A percentile compares a stretch with the other conserved stretches of the same genome.
These are phyloP conservation scores for Scomber colias DNA, from an alignment of 2,113 vertebrate genomes.

Conservation along the genomic window DNA sequence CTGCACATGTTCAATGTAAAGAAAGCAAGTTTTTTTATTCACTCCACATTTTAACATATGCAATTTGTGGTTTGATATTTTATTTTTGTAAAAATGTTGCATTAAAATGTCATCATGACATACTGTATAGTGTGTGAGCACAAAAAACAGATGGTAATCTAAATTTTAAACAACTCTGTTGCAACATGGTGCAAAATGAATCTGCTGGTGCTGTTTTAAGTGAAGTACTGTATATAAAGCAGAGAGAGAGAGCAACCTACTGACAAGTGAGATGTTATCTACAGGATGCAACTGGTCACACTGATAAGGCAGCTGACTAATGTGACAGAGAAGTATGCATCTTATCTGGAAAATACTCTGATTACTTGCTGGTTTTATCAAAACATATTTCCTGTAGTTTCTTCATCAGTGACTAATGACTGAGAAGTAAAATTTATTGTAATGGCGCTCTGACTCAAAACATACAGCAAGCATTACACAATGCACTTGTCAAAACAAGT, in stretches of 20 bases:
- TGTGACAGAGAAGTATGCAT: background rate
- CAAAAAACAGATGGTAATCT: background rate
- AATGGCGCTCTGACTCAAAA: background rate
- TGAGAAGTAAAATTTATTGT: background rate
- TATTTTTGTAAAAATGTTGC: background rate
- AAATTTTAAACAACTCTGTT: background rate
- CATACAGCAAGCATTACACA: background rate
- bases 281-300: background rate
- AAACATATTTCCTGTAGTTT: background rate
- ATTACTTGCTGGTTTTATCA: no score
- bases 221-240: background rate
- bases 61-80: background rate
- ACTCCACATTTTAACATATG: background rate
- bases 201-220: background rate
- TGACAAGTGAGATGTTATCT: conserved; percentile 27
- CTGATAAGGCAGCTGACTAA: background rate
- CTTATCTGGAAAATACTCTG: background rate
- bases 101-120: background rate
- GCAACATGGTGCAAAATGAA: background rate
- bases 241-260: conserved; percentile 9
- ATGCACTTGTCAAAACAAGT: background rate
- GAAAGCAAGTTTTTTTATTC: background rate
- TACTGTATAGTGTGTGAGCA: background rate
- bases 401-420: background rate
- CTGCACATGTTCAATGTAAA: background rate